A percentile compares a stretch with the other conserved stretches of the same genome.
Conservation (phyloP, 2,113 vertebrate species). For the Perognathus longimembris region DNA sequence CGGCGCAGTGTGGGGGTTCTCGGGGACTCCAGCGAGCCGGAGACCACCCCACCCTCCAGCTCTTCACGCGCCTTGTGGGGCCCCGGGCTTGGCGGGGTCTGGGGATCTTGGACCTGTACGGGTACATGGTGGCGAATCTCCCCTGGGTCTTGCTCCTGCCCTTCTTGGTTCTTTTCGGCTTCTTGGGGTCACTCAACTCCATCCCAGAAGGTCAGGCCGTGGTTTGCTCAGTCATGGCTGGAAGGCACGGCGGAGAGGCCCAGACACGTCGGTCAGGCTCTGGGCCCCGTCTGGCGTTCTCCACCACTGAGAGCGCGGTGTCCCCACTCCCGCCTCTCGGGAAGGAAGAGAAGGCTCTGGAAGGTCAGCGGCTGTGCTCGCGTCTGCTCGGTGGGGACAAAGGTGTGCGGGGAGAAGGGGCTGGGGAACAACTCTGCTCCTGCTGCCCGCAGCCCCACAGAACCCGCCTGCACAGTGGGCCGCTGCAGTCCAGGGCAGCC, state of each 20-base stretch:
- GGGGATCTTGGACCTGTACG: conserved; percentile 50
- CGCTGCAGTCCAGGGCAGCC: background rate
- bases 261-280: background rate
- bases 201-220: background rate
- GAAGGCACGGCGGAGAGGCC: background rate
- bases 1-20: background rate
- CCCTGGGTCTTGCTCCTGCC: background rate
- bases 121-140: conserved; percentile 53
- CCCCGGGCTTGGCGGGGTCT: too few species aligned
- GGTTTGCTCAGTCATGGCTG: background rate
- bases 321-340: background rate
- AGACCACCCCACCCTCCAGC: too few species aligned
- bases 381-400: fast-evolving
- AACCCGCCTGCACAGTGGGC: too few species aligned
- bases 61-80: background rate
- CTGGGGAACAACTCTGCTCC: too few species aligned
- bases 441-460: too few species aligned
- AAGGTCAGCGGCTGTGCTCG: background rate
- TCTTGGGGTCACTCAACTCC: background rate
- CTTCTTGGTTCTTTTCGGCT: background rate
- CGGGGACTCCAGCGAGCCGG: background rate
- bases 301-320: background rate
- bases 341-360: background rate
- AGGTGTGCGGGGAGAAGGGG: too few species aligned
- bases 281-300: background rate